Evolutionary conservation across 1,140 invertebrate species (phyloP).

Genomic region (Drosophila tristis): DNA sequence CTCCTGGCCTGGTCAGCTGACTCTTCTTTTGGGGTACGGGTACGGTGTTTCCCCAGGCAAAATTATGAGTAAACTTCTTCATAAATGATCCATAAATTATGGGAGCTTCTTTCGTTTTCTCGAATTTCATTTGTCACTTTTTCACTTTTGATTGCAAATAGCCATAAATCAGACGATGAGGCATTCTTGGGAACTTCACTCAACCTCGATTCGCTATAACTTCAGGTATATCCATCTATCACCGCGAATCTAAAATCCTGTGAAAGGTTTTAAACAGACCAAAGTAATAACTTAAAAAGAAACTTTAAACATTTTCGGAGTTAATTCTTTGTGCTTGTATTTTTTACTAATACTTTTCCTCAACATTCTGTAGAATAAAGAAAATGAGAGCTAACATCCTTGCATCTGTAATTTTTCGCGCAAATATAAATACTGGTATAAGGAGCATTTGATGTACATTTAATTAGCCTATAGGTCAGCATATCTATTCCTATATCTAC

Average conservation of each 20-base stretch:
- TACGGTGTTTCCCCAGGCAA: conserved; percentile 38
- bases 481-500: not conserved
- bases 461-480: not conserved
- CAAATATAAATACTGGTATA: too few relatives aligned
- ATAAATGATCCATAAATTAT: conserved; percentile 28
- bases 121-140: conserved; percentile 37
- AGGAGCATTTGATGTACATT: not conserved
- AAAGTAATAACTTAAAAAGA: too few relatives aligned
- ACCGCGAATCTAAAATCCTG: too few relatives aligned
- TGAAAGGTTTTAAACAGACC: too few relatives aligned
- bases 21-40: not conserved
- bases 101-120: conserved; percentile 23
- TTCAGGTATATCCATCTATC: too few relatives aligned
- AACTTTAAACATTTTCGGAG: too few relatives aligned
- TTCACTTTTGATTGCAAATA: conserved; percentile 29
- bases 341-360: too few relatives aligned
- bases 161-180: conserved; percentile 20
- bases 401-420: too few relatives aligned
- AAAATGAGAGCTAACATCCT: too few relatives aligned
- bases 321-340: too few relatives aligned
- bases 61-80: conserved; percentile 10
- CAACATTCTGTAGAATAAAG: too few relatives aligned
- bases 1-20: conserved; percentile 61
- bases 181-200: not conserved
- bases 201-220: too few relatives aligned